These are phyloP conservation scores for Pangasius larnaudii DNA, from an alignment of 2,797 vertebrate species.

Conservation along the genomic window DNA sequence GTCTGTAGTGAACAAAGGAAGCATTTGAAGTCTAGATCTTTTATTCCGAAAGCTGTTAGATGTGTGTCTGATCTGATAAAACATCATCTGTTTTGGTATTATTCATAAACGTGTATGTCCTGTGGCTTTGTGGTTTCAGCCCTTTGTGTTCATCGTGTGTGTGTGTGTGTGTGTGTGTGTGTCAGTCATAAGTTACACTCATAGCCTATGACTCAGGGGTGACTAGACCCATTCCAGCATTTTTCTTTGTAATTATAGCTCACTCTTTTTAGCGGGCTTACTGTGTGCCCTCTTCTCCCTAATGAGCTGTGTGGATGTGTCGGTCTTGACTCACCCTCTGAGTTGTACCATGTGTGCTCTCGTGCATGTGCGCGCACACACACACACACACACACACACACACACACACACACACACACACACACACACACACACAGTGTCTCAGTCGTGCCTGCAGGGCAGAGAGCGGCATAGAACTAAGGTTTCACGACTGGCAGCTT, in stretches of 20 bases:
- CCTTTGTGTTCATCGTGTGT: conserved; percentile 26
- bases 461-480: conserved; percentile 31
- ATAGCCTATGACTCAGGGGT: conserved; percentile 73
- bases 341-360: conserved; percentile 41
- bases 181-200: conserved; percentile 65
- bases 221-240: conserved; percentile 72
- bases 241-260: conserved; percentile 81
- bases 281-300: conserved; percentile 51
- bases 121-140: conserved; percentile 4
- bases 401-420: not conserved
- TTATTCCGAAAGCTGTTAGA: not conserved
- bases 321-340: conserved; percentile 72
- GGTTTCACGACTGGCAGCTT: conserved; percentile 38
- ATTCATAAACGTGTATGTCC: conserved; percentile 12
- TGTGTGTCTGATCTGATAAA: not conserved
- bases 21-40: not conserved
- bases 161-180: conserved; percentile 37
- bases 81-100: conserved; percentile 8
- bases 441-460: conserved; percentile 33
- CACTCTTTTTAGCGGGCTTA: conserved; percentile 70
- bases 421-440: not conserved
- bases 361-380: not conserved
- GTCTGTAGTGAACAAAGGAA: not conserved
- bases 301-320: conserved; percentile 64
- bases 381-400: not conserved